Conservation (phyloP, 2,113 vertebrate species). For the Microtus pennsylvanicus region DNA sequence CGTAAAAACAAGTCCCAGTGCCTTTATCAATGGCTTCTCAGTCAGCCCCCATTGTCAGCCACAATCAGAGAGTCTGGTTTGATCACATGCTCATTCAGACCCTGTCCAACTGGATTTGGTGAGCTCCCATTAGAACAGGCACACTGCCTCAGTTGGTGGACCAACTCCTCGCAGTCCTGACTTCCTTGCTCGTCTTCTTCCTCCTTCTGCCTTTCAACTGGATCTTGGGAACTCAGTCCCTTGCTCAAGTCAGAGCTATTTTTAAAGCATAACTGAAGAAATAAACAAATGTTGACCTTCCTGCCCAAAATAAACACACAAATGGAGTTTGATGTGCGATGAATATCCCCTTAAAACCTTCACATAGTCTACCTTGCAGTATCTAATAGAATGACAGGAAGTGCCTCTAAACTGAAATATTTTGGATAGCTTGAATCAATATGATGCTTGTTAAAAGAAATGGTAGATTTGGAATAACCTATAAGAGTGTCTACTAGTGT, state of each 20-base stretch:
- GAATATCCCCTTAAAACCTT: not conserved
- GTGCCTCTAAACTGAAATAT: not conserved
- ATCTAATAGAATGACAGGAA: not conserved
- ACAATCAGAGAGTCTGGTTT: too few relatives aligned
- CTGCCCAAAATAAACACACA: not conserved
- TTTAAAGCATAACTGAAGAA: not conserved
- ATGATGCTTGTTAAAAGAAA: constrained; percentile 26
- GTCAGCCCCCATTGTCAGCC: too few relatives aligned
- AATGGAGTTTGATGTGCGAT: not conserved
- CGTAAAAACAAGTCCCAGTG: too few relatives aligned
- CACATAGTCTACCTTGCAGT: not conserved
- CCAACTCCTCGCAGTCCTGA: too few relatives aligned
- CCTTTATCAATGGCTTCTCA: too few relatives aligned
- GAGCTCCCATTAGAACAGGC: too few relatives aligned
- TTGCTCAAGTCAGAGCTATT: not conserved
- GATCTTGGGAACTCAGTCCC: too few relatives aligned
- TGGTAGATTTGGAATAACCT: not conserved
- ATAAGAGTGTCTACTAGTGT: not conserved
- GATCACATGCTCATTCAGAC: too few relatives aligned
- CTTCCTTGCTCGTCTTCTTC: too few relatives aligned
- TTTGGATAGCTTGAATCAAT: not conserved
- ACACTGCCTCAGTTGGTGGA: too few relatives aligned
- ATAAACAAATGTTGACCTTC: constrained; percentile 29
- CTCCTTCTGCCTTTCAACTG: too few relatives aligned
- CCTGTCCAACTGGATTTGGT: too few relatives aligned